These are phyloP conservation scores for Dynastes grantii DNA, from an alignment of 2,888 invertebrate genomes.

Conservation along the genomic window DNA sequence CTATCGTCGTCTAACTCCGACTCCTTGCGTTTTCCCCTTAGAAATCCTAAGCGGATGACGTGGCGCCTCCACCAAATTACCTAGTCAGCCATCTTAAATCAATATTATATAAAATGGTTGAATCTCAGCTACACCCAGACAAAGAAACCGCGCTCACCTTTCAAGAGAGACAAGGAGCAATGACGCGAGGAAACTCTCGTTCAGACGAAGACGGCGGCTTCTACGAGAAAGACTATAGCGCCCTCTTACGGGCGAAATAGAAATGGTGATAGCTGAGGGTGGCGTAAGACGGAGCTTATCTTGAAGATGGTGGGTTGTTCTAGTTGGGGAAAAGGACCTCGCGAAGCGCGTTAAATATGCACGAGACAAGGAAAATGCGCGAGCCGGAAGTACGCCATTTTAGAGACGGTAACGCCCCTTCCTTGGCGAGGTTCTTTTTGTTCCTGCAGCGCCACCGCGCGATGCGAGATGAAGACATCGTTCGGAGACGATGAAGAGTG, in stretches of 20 bases:
- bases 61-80: conserved; percentile 55
- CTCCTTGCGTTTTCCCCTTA: conserved; percentile 14
- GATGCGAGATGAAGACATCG: not conserved
- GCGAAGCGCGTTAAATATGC: conserved; percentile 66
- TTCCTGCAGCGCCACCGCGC: not conserved
- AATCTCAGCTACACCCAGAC: conserved; percentile 68
- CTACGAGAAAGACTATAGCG: conserved; percentile 51
- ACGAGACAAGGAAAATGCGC: conserved; percentile 69
- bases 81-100: conserved; percentile 69
- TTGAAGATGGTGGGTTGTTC: conserved; percentile 52
- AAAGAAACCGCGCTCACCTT: conserved; percentile 67
- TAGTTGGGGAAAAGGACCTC: not conserved
- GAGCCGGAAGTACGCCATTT: conserved; percentile 69
- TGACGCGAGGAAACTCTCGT: conserved; percentile 48
- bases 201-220: conserved; percentile 57
- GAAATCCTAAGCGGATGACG: conserved; percentile 23
- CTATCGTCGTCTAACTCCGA: conserved; percentile 51
- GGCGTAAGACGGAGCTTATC: conserved; percentile 53
- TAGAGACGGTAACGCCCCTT: conserved; percentile 65
- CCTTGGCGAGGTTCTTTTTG: conserved; percentile 46
- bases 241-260: conserved; percentile 48
- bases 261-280: conserved; percentile 53
- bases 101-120: conserved; percentile 71
- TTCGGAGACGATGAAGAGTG: not conserved
- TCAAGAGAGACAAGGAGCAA: conserved; percentile 62